Percentiles rank a stretch among this genome's conserved stretches.
Evolutionary conservation across 2,888 invertebrate genomes (phyloP).

Genomic region (Macrosoma leucophasiata): DNA sequence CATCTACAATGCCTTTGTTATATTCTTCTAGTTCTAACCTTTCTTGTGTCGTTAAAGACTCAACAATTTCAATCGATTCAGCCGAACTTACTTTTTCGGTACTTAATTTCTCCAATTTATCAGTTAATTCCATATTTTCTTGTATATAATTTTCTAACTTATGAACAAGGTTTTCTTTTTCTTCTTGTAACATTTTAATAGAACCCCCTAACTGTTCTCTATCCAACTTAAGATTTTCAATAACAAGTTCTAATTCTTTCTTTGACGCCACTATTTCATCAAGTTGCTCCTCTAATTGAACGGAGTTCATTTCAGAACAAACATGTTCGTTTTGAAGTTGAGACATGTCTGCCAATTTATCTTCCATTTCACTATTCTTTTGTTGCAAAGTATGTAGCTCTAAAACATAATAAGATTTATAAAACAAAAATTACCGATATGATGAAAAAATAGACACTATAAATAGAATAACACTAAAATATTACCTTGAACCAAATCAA

Average conservation of each 20-base stretch:
- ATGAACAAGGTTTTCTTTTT: conserved; percentile 76
- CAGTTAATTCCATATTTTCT: conserved; percentile 84
- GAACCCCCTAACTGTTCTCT: conserved; percentile 71
- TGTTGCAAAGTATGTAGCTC: conserved; percentile 76
- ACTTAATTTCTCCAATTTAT: conserved; percentile 83
- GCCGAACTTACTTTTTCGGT: conserved; percentile 83
- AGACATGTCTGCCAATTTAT: conserved; percentile 76
- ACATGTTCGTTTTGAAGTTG: conserved; percentile 81
- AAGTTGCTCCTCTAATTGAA: conserved; percentile 86
- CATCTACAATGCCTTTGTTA: conserved; percentile 68
- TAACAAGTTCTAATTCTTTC: conserved; percentile 62
- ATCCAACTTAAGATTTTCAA: conserved; percentile 66
- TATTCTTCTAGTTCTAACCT: conserved; percentile 81
- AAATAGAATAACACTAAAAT: neutral
- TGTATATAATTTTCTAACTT: conserved; percentile 80
- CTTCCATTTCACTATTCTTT: conserved; percentile 77
- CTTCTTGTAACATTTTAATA: conserved; percentile 73
- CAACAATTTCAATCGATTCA: conserved; percentile 85
- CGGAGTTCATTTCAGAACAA: conserved; percentile 85
- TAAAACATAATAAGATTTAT: conserved; percentile 39
- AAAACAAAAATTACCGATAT: conserved; percentile 2
- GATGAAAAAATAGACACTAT: neutral
- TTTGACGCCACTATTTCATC: conserved; percentile 73
- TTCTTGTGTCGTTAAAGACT: conserved; percentile 81
- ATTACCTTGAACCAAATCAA: conserved; percentile 79